Evolutionary conservation across 2,797 vertebrate species (phyloP), one percentile per base, ranked within the genome.

Genomic region (Sparus aurata): DNA sequence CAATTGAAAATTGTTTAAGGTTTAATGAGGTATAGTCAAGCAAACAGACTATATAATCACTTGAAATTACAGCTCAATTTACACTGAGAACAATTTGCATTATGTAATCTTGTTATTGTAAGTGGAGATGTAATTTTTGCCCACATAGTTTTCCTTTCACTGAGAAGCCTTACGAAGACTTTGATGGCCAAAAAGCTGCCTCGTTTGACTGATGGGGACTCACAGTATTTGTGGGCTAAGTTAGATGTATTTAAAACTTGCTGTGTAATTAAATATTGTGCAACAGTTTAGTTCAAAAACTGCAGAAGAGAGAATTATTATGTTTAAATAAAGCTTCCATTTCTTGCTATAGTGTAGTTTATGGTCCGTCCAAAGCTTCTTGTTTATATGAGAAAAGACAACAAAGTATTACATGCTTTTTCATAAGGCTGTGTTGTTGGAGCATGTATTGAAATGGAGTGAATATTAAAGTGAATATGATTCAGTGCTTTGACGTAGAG

Each of bases 11-110:
- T 46, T 52, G 16, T 47, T 18, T 22, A 43, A 73, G 46, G 65
- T 85, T 67, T 73, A 85, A 81, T 85, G 60, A 70, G 27, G 46
- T 55, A 23, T 13, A 50, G 20, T n/a, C 10, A n/a, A 20, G 49
- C 49, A 50, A 50, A 50, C 49, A 12, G n/a, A 57, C 34, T 65
- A 8, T 43, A 55, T 25, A 49, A 23, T 63, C 15, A 72, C 18
- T 75, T 22, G n/a, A 38, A 59, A 69, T 63, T 63, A 64, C 18
- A 46, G 23, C 45, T 70, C 50, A 11, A 43, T 47, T 38, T 69
- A 45, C 53, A 77, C 55, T 54, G 62, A 67, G 3, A 22, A 12
- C 69, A n/a, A 75, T 80, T 75, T 74, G 41, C 50, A 15, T 82
- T 49, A 43, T 49, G 27, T 38, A 52, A 75, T 69, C 23, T 68